Conservation (phyloP, 2,113 vertebrate genomes). For the Chroicocephalus ridibundus region DNA sequence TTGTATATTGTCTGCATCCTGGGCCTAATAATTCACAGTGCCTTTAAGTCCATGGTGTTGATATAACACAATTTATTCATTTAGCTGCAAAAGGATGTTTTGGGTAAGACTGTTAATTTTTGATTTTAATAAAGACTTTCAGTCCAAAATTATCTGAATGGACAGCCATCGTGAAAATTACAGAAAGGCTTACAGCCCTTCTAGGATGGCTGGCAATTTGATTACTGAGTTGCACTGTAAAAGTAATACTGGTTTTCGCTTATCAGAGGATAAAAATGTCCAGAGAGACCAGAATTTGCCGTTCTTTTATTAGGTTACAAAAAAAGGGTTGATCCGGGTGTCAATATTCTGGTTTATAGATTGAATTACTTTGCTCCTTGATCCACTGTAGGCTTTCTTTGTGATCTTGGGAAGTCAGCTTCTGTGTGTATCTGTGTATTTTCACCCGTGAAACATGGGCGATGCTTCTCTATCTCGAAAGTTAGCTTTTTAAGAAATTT, state of each 20-base stretch:
- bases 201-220: not conserved
- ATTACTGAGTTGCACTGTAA: not conserved
- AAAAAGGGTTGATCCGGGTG: not conserved
- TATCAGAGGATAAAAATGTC: not conserved
- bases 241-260: not conserved
- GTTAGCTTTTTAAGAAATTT: not conserved
- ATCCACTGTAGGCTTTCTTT: not conserved
- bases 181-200: not conserved
- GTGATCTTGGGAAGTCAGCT: not conserved
- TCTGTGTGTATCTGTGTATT: not conserved
- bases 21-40: not conserved
- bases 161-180: not conserved
- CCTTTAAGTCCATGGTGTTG: not conserved
- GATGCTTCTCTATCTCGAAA: not conserved
- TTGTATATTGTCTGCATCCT: not conserved
- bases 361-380: not conserved
- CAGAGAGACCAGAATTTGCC: not conserved
- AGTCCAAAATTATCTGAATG: not conserved
- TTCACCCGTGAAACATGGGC: not conserved
- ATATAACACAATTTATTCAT: not conserved
- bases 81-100: not conserved
- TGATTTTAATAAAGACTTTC: not conserved
- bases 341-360: not conserved
- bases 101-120: not conserved
- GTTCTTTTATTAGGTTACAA: not conserved